Conservation (phyloP, 2,797 vertebrate genomes). For the Capromys pilorides region DNA sequence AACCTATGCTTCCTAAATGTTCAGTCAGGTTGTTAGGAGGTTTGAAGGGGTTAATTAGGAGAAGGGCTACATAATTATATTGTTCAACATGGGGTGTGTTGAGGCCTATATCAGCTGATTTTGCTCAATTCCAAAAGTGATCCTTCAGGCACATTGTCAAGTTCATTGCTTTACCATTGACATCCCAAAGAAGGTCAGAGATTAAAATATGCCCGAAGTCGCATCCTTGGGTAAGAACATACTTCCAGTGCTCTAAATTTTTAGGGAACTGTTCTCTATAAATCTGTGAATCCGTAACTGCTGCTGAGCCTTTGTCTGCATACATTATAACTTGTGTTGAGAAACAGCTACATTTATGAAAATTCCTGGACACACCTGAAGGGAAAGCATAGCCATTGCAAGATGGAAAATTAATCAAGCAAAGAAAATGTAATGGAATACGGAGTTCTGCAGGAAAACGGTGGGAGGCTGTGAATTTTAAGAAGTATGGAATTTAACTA, state of each 20-base stretch:
- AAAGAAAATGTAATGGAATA: not conserved
- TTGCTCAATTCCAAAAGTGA: not conserved
- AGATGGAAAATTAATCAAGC: not conserved
- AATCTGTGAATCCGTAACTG: not conserved
- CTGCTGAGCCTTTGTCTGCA: not conserved
- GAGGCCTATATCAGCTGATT: constrained; percentile 34
- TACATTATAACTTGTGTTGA: not conserved
- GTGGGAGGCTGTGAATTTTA: not conserved
- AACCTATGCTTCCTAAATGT: constrained; percentile 52
- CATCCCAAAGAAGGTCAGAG: not conserved
- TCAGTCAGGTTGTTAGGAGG: not conserved
- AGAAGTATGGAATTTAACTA: not conserved
- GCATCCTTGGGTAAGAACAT: not conserved
- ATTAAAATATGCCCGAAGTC: not conserved
- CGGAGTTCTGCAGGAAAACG: not conserved
- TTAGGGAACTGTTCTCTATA: not conserved
- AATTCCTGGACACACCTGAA: not conserved
- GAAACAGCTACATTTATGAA: not conserved
- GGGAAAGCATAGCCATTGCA: not conserved
- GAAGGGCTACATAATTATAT: constrained; percentile 31
- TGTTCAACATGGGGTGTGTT: not conserved
- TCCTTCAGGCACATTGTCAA: not conserved
- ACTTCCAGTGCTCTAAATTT: not conserved
- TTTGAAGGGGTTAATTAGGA: constrained; percentile 69
- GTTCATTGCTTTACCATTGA: not conserved